Evolutionary conservation across 2,113 vertebrate genomes (phyloP).

Genomic region (Chroicocephalus ridibundus): DNA sequence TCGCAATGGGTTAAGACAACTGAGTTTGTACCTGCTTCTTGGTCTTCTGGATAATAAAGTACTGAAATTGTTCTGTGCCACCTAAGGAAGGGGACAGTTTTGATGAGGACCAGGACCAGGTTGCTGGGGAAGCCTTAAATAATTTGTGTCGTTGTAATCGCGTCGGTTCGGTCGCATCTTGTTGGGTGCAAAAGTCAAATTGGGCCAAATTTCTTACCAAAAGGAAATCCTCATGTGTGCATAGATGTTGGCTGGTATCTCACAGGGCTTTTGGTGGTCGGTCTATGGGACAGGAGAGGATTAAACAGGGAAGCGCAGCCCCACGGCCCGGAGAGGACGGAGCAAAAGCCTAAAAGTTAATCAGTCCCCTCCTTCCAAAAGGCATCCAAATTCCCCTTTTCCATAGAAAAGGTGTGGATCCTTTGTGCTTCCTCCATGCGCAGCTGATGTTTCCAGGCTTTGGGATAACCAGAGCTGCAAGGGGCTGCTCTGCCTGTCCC

Average conservation of each 20-base stretch:
- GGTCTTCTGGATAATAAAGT: not conserved
- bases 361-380: not conserved
- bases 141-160: not conserved
- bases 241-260: not conserved
- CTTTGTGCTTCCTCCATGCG: not conserved
- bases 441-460: not conserved
- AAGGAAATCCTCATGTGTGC: not conserved
- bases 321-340: not conserved
- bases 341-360: not conserved
- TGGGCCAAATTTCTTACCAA: not conserved
- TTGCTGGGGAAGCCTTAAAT: not conserved
- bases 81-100: not conserved
- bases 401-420: not conserved
- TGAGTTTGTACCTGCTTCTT: not conserved
- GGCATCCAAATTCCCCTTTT: not conserved
- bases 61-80: not conserved
- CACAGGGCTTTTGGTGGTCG: accelerated
- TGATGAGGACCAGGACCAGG: not conserved
- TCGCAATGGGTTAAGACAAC: not conserved
- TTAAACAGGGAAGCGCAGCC: not conserved
- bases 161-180: not conserved
- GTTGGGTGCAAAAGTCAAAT: not conserved
- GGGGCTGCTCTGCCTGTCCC: not conserved
- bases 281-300: not conserved
- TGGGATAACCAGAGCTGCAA: not conserved